Evolutionary conservation across 2,797 vertebrate species (phyloP).

Genomic region (Bryconaethiops microstoma): DNA sequence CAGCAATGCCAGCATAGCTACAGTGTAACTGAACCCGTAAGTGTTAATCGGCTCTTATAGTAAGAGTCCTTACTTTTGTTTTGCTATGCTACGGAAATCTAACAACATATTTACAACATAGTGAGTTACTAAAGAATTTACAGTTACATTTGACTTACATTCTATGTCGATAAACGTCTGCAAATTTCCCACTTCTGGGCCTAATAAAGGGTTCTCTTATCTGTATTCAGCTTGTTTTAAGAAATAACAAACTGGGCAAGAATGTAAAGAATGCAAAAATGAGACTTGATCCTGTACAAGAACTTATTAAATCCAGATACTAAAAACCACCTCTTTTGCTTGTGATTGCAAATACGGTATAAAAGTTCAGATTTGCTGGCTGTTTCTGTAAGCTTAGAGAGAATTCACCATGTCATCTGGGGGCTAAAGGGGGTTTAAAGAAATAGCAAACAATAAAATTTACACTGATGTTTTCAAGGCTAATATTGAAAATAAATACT

Average conservation of each 20-base stretch:
- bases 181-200: too few relatives aligned
- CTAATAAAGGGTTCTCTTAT: background rate
- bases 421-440: too few relatives aligned
- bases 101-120: background rate
- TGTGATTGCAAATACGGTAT: background rate
- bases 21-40: background rate
- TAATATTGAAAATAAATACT: background rate
- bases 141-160: background rate
- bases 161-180: background rate
- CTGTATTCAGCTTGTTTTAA: too few relatives aligned
- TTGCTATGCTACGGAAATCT: too few relatives aligned
- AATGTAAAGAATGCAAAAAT: too few relatives aligned
- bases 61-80: too few relatives aligned
- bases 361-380: background rate
- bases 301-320: too few relatives aligned
- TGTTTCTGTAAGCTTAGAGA: background rate
- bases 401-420: too few relatives aligned
- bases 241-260: too few relatives aligned
- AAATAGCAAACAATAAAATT: too few relatives aligned
- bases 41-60: background rate
- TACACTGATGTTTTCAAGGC: too few relatives aligned
- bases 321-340: background rate
- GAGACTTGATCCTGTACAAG: too few relatives aligned
- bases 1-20: background rate
- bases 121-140: background rate